These are phyloP conservation scores for Drosophila willistoni DNA, from an alignment of 1,140 invertebrate species.

Conservation along the genomic window DNA sequence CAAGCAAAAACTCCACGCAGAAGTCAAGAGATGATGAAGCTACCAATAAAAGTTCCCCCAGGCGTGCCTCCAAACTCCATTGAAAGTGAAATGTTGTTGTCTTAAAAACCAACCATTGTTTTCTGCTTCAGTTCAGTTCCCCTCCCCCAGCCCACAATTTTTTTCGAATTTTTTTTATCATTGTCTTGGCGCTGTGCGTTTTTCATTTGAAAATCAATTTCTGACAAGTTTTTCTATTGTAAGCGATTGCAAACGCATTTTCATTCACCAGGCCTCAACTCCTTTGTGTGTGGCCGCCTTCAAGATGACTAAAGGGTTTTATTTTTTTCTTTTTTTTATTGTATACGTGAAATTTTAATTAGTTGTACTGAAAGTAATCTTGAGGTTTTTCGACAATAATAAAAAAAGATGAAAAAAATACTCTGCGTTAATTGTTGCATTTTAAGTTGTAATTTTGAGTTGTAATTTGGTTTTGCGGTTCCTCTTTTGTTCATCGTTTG, in stretches of 20 bases:
- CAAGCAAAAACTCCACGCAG: conserved; percentile 44
- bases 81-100: conserved; percentile 63
- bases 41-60: conserved; percentile 52
- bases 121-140: conserved; percentile 14
- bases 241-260: conserved; percentile 53
- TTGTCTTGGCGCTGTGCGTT: conserved; percentile 43
- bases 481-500: background rate
- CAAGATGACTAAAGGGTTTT: conserved; percentile 40
- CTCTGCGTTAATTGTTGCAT: conserved; percentile 40
- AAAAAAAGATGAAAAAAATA: background rate
- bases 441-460: conserved; percentile 52
- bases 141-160: background rate
- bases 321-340: background rate
- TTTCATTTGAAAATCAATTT: conserved; percentile 67
- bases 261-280: conserved; percentile 14
- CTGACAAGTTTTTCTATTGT: conserved; percentile 64
- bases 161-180: conserved; percentile 35
- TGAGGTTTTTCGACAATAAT: conserved; percentile 32
- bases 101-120: conserved; percentile 42
- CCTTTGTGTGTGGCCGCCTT: conserved; percentile 43
- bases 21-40: conserved; percentile 62
- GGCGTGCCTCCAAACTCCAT: conserved; percentile 31
- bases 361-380: conserved; percentile 21
- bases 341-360: conserved; percentile 52
- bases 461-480: conserved; percentile 63